Evolutionary conservation across 2,113 vertebrate genomes (phyloP).

Genomic region (Podarcis muralis): DNA sequence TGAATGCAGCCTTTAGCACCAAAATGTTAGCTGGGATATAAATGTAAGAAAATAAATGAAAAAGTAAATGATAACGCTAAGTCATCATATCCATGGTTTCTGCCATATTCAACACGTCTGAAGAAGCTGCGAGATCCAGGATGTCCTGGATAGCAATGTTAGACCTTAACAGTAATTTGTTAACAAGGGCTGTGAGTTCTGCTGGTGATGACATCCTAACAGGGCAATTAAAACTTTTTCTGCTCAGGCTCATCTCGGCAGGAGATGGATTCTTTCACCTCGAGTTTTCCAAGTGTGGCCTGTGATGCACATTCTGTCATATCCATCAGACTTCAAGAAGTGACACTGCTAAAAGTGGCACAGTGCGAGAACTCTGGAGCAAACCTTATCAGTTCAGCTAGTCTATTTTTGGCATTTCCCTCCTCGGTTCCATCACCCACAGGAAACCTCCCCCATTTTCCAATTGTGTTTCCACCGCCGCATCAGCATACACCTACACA

Average conservation of each 20-base stretch:
- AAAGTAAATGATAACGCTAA: no score
- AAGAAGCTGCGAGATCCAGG: neutral
- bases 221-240: neutral
- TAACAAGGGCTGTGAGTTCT: neutral
- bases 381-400: neutral
- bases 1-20: no score
- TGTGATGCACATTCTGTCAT: neutral
- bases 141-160: neutral
- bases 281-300: neutral
- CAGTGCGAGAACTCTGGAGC: neutral
- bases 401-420: neutral
- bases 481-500: neutral
- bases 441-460: neutral
- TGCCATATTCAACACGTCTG: neutral
- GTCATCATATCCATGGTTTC: neutral
- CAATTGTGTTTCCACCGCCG: neutral
- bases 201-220: neutral
- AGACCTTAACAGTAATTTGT: neutral
- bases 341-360: neutral
- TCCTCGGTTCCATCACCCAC: neutral
- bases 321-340: constrained; percentile 3
- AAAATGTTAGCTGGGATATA: no score
- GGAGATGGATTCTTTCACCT: neutral
- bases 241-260: neutral
- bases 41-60: no score